phyloP scores from a whole-genome alignment of 2,888 invertebrate genomes.

The Ennomos quercinarius region DNA sequence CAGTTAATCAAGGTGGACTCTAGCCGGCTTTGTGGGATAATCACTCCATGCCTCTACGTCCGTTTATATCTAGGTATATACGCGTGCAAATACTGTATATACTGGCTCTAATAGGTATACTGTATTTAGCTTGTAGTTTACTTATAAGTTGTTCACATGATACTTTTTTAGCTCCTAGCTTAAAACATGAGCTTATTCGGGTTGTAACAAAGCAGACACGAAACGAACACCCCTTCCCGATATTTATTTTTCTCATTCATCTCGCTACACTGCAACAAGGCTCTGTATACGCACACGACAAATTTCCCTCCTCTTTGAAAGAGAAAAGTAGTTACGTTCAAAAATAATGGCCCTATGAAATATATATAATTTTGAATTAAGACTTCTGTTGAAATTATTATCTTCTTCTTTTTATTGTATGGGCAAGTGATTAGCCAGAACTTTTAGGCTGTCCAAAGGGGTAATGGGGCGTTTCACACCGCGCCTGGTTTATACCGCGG shows the following conservation, averaged over 20 bases:
- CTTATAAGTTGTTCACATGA: not conserved
- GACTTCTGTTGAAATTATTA: too few relatives aligned
- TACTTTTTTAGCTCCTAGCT: not conserved
- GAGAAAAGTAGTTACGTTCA: conserved; percentile 42
- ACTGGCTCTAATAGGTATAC: too few relatives aligned
- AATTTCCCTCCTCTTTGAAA: conserved; percentile 52
- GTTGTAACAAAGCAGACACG: conserved; percentile 22
- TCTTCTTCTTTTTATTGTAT: too few relatives aligned
- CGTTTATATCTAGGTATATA: conserved; percentile 18
- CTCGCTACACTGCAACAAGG: conserved; percentile 43
- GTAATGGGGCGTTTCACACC: too few relatives aligned
- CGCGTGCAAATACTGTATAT: not conserved
- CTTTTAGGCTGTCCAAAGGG: too few relatives aligned
- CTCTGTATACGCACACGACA: conserved; percentile 51
- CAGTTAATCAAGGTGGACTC: conserved; percentile 33
- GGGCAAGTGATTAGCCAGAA: too few relatives aligned
- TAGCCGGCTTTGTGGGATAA: conserved; percentile 34
- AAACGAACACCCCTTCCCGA: conserved; percentile 31
- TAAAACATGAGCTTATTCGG: conserved; percentile 3
- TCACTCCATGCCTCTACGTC: conserved; percentile 26
- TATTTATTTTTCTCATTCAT: conserved; percentile 47
- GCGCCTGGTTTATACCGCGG: too few relatives aligned
- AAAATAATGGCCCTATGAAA: conserved; percentile 23
- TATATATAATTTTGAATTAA: too few relatives aligned
- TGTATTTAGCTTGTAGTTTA: too few relatives aligned